Conservation (phyloP, 2,888 invertebrate species). For the Meandrusa payeni region DNA sequence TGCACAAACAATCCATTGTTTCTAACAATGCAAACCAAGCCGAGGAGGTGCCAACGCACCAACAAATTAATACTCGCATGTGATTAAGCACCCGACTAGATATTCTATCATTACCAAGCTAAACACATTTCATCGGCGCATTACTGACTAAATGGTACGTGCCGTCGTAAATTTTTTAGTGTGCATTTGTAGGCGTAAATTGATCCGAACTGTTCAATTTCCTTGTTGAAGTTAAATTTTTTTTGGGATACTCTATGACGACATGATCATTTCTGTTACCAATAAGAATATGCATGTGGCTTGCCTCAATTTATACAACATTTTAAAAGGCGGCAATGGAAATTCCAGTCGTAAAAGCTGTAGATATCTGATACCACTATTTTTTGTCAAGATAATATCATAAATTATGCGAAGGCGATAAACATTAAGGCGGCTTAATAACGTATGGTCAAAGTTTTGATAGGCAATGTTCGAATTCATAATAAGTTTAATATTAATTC, state of each 20-base stretch:
- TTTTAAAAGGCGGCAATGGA: constrained; percentile 12
- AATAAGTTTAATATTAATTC: constrained; percentile 6
- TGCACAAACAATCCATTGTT: constrained; percentile 49
- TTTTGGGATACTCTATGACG: neutral
- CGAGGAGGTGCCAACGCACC: constrained; percentile 42
- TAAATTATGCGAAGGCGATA: constrained; percentile 22
- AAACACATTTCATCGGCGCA: constrained; percentile 2
- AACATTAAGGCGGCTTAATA: constrained; percentile 17
- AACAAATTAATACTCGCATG: constrained; percentile 38
- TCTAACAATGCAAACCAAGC: constrained; percentile 37
- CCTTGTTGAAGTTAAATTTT: neutral
- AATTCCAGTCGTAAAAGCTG: constrained; percentile 19
- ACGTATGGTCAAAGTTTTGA: constrained; percentile 1
- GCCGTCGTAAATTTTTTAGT: constrained; percentile 1
- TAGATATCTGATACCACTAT: constrained; percentile 14
- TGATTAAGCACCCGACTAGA: constrained; percentile 26
- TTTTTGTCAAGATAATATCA: constrained; percentile 19
- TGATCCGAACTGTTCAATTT: neutral
- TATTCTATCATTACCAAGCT: constrained; percentile 25
- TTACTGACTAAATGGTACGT: constrained; percentile 4
- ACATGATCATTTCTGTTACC: constrained; percentile 11
- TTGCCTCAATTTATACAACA: neutral
- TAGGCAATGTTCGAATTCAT: constrained; percentile 13
- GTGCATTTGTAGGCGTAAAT: neutral
- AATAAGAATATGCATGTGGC: neutral